These are phyloP conservation scores for Carposina sasakii DNA, from an alignment of 1,140 invertebrate species.

Conservation along the genomic window DNA sequence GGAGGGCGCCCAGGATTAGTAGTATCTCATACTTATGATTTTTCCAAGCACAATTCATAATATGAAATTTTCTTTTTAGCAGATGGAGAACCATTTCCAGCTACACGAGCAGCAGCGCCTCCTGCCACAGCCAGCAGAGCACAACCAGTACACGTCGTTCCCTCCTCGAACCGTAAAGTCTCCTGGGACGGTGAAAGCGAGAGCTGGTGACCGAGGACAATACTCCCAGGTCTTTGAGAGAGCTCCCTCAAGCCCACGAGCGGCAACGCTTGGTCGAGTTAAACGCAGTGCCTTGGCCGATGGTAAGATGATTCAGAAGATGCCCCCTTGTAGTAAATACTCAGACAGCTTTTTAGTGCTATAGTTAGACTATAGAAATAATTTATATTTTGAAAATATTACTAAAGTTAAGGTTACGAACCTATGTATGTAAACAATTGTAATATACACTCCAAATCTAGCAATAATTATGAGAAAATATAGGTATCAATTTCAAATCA, in stretches of 20 bases:
- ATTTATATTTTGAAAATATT: too few relatives aligned
- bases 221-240: constrained; percentile 68
- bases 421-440: too few relatives aligned
- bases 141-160: constrained; percentile 64
- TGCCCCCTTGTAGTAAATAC: too few relatives aligned
- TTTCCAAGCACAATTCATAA: not conserved
- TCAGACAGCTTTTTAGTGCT: too few relatives aligned
- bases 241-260: constrained; percentile 51
- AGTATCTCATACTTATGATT: too few relatives aligned
- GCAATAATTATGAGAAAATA: too few relatives aligned
- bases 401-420: too few relatives aligned
- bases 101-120: constrained; percentile 66
- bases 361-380: too few relatives aligned
- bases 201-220: constrained; percentile 55
- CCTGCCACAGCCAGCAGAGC: constrained; percentile 53
- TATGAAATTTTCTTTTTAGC: constrained; percentile 13
- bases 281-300: constrained; percentile 51
- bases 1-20: too few relatives aligned
- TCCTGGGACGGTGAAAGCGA: constrained; percentile 48
- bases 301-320: too few relatives aligned
- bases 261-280: constrained; percentile 58
- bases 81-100: constrained; percentile 68
- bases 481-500: too few relatives aligned
- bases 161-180: constrained; percentile 48
- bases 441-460: too few relatives aligned